These are phyloP conservation scores for Lacerta agilis DNA, from an alignment of 2,797 vertebrate genomes.

Conservation along the genomic window DNA sequence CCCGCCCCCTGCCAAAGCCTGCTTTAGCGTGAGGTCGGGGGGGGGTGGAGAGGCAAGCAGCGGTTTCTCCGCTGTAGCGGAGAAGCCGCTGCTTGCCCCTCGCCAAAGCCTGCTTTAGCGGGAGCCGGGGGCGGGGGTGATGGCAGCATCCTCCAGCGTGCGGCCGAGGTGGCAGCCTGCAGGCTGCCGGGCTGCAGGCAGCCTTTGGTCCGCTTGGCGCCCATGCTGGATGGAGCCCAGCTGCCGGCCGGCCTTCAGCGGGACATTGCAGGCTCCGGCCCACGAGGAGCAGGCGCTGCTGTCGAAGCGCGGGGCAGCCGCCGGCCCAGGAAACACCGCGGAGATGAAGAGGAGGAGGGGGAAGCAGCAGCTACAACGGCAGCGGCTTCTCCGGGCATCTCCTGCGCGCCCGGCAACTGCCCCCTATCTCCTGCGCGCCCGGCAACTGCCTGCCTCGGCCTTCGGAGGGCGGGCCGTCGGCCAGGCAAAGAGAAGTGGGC, in stretches of 20 bases:
- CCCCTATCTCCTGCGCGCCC: background rate
- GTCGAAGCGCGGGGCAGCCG: background rate
- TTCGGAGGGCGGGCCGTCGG: too few species aligned
- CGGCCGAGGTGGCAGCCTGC: constrained; percentile 48
- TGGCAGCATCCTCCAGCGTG: constrained; percentile 76
- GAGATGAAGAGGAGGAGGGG: background rate
- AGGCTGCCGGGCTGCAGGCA: constrained; percentile 81
- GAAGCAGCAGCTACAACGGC: background rate
- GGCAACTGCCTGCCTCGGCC: too few species aligned
- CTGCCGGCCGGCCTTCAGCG: background rate
- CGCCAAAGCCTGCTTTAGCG: too few species aligned
- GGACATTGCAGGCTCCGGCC: background rate
- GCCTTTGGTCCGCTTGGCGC: constrained; percentile 90
- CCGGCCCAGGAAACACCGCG: background rate
- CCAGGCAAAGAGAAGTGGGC: too few species aligned
- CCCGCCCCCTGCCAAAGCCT: too few species aligned
- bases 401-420: background rate
- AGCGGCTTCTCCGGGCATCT: background rate
- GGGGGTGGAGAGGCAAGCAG: too few species aligned
- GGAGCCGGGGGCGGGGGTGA: too few species aligned
- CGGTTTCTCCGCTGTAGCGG: too few species aligned
- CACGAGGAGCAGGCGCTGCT: background rate
- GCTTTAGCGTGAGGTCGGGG: too few species aligned
- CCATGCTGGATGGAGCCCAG: constrained; percentile 78
- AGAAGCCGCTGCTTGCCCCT: too few species aligned